A percentile compares a stretch with the other conserved stretches of the same genome.
Conservation (phyloP, 2,797 vertebrate genomes). For the Danio albolineatus region DNA sequence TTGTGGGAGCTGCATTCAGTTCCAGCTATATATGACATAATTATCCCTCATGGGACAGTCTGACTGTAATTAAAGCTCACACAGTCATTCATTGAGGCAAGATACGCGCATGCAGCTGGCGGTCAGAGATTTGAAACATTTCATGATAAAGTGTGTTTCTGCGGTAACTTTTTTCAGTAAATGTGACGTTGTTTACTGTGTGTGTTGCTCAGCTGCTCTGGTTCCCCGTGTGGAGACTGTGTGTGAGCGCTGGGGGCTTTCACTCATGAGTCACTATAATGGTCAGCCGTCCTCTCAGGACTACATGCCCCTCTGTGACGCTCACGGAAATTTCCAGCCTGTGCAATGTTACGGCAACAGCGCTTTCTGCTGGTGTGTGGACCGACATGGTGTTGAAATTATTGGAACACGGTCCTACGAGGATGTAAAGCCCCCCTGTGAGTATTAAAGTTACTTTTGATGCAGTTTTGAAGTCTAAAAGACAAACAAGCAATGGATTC, state of each 20-base stretch:
- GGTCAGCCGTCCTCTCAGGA: slow-evolving; percentile 26
- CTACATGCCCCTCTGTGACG: slow-evolving; percentile 50
- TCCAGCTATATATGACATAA: slow-evolving; percentile 49
- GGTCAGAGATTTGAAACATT: background rate
- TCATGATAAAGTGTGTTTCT: background rate
- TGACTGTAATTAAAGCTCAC: slow-evolving; percentile 16
- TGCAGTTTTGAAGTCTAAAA: background rate
- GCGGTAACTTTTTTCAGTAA: background rate
- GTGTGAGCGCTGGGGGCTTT: slow-evolving; percentile 51
- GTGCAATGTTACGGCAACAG: slow-evolving; percentile 53
- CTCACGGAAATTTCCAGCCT: slow-evolving; percentile 47
- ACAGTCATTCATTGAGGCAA: slow-evolving; percentile 7
- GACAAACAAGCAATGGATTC: background rate
- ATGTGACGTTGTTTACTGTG: background rate
- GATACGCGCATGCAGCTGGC: background rate
- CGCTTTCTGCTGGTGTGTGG: slow-evolving; percentile 60
- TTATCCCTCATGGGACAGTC: slow-evolving; percentile 27
- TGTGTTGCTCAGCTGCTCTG: background rate
- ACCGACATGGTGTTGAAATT: slow-evolving; percentile 76
- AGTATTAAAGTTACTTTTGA: slow-evolving; percentile 59
- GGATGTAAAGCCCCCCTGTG: slow-evolving; percentile 77
- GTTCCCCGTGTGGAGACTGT: slow-evolving; percentile 31
- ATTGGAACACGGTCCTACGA: slow-evolving; percentile 78
- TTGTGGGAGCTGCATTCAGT: background rate
- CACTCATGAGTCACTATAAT: slow-evolving; percentile 47